Evolutionary conservation across 1,140 invertebrate genomes (phyloP).

Genomic region (Zaprionus lachaisei): DNA sequence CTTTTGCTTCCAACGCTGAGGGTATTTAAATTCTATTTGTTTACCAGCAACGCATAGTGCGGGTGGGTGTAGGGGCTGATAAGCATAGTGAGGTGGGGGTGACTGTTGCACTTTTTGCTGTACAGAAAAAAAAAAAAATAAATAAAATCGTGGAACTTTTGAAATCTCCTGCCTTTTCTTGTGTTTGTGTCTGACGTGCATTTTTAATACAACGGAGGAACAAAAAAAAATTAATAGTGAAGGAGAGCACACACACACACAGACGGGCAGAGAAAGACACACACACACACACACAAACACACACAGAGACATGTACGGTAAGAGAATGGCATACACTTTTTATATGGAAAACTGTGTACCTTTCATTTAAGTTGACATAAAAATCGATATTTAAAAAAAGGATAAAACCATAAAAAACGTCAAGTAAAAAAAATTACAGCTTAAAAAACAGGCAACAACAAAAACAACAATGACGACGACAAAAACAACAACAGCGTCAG

Average conservation of each 20-base stretch:
- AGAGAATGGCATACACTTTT: conserved; percentile 51
- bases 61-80: neutral
- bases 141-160: conserved; percentile 28
- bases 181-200: conserved; percentile 25
- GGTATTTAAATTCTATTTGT: neutral
- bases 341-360: conserved; percentile 78
- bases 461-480: conserved; percentile 16
- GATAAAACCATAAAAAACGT: conserved; percentile 78
- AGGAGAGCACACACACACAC: conserved; percentile 43
- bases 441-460: conserved; percentile 64
- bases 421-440: conserved; percentile 81
- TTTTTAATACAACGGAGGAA: conserved; percentile 31
- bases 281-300: conserved; percentile 30
- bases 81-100: neutral
- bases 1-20: no score
- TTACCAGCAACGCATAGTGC: neutral
- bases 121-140: neutral
- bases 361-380: conserved; percentile 83
- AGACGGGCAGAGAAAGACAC: neutral
- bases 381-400: conserved; percentile 80
- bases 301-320: conserved; percentile 38
- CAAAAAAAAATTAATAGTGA: conserved; percentile 60
- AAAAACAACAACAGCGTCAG: conserved; percentile 28
- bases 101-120: conserved; percentile 2
- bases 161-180: conserved; percentile 35